Conservation (phyloP, 2,113 vertebrate species). For the Silurus meridionalis region DNA sequence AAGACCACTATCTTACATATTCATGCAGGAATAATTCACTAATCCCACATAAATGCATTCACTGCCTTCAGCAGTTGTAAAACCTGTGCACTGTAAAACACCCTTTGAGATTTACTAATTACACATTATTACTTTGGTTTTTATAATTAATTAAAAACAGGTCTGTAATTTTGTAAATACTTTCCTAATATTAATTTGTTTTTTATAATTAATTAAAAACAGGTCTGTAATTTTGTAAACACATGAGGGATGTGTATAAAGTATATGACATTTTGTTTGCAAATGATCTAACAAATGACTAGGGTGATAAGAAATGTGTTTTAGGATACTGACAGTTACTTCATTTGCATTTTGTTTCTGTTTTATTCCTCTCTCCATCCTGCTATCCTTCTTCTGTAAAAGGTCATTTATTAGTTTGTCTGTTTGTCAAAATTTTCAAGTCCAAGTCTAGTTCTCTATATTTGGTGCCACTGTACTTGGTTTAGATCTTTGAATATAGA, state of each 20-base stretch:
- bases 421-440: background rate
- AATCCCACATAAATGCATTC: background rate
- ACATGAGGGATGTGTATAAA: background rate
- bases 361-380: background rate
- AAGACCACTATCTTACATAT: background rate
- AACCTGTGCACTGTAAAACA: background rate
- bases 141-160: background rate
- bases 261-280: background rate
- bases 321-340: background rate
- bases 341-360: background rate
- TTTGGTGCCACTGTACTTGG: background rate
- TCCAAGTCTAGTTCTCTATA: background rate
- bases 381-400: background rate
- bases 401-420: background rate
- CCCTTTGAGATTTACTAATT: background rate
- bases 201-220: background rate
- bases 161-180: background rate
- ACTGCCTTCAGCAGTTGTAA: background rate
- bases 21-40: background rate
- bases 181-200: background rate
- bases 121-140: background rate
- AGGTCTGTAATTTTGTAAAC: background rate
- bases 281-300: too few relatives aligned
- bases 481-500: background rate
- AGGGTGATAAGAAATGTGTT: too few relatives aligned